Conservation (phyloP, 2,888 invertebrate species). For the Andricus quercusramuli region DNA sequence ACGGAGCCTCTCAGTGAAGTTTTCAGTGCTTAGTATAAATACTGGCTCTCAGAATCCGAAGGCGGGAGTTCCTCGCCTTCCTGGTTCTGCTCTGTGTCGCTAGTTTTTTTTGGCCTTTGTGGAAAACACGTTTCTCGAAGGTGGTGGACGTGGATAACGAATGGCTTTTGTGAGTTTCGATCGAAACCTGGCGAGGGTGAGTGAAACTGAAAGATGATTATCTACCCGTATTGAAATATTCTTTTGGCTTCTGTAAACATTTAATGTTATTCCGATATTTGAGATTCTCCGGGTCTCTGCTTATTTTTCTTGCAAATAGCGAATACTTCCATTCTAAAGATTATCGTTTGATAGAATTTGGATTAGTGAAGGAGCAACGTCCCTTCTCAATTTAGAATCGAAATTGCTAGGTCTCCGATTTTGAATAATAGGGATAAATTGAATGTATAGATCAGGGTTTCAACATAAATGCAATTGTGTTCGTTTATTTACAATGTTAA, state of each 20-base stretch:
- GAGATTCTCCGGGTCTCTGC: not conserved
- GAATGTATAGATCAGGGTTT: too few relatives aligned
- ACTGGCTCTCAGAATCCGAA: not conserved
- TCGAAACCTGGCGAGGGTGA: conserved; percentile 25
- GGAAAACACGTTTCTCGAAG: not conserved
- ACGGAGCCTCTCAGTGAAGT: not conserved
- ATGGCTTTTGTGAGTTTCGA: conserved; percentile 35
- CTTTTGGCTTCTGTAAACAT: not conserved
- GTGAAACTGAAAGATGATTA: conserved; percentile 14
- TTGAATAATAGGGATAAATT: too few relatives aligned
- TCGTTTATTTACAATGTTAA: too few relatives aligned
- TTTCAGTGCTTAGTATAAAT: not conserved
- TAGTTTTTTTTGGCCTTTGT: not conserved
- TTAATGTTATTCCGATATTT: not conserved
- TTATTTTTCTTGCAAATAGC: not conserved
- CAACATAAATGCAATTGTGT: too few relatives aligned
- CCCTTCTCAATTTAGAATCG: not conserved
- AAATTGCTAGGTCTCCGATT: not conserved
- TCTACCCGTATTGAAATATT: not conserved
- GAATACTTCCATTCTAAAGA: too few relatives aligned
- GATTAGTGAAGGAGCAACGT: not conserved
- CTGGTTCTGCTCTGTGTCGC: not conserved
- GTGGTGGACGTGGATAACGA: not conserved
- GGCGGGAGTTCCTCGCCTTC: not conserved
- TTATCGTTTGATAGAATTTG: too few relatives aligned